These are phyloP conservation scores for Crypturellus tataupa DNA, from an alignment of 2,797 vertebrate genomes.

Conservation along the genomic window DNA sequence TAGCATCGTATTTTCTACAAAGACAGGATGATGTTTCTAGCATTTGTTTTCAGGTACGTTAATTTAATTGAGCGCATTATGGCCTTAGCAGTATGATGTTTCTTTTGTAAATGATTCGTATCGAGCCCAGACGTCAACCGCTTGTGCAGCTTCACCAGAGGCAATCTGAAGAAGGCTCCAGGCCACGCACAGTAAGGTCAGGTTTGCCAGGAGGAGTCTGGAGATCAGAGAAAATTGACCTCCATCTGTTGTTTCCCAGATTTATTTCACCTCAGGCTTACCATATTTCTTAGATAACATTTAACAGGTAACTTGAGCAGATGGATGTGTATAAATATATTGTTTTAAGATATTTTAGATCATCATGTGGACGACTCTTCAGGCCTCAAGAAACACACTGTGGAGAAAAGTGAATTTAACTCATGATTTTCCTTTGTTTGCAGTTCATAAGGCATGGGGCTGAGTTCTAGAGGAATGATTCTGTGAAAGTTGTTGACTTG, in stretches of 20 bases:
- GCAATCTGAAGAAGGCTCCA: constrained; percentile 51
- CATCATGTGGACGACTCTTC: neutral
- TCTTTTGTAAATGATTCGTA: constrained; percentile 64
- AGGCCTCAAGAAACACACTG: neutral
- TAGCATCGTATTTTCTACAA: neutral
- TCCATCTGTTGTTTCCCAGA: constrained; percentile 58
- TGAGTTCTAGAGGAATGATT: neutral
- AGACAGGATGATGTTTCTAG: constrained; percentile 6
- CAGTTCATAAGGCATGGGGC: neutral
- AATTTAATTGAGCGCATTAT: constrained; percentile 53
- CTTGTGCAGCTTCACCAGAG: constrained; percentile 56
- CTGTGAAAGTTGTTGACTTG: neutral
- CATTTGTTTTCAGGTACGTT: constrained; percentile 50
- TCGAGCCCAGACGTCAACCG: neutral
- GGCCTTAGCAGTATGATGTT: constrained; percentile 29
- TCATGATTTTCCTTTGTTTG: neutral
- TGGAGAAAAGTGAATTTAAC: neutral
- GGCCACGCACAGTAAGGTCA: constrained; percentile 26
- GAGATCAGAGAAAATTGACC: constrained; percentile 41
- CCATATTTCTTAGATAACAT: neutral
- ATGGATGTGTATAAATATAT: constrained; percentile 28
- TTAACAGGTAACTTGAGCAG: constrained; percentile 42
- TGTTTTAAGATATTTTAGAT: neutral
- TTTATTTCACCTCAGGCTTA: constrained; percentile 18
- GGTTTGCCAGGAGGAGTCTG: constrained; percentile 32